phyloP scores from a whole-genome alignment of 1,140 invertebrate genomes.

The Orchestia grillus region DNA sequence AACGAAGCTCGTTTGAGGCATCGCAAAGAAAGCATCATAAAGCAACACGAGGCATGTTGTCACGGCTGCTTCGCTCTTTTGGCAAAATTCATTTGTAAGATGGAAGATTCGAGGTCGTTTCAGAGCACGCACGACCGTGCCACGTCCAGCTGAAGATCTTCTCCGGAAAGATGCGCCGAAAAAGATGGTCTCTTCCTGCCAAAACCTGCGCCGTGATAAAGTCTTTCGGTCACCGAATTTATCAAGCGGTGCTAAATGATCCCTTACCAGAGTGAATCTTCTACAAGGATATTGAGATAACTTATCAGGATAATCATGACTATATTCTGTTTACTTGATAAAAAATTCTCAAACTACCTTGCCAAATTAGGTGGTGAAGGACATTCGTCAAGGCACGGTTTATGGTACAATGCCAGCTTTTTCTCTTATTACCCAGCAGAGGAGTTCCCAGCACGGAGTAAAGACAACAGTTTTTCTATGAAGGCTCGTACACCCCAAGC shows the following conservation, averaged over 20 bases:
- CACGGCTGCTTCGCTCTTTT: not conserved
- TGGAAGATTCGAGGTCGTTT: not conserved
- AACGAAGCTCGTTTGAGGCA: not conserved
- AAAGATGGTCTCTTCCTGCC: not conserved
- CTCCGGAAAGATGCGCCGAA: not conserved
- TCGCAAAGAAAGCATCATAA: not conserved
- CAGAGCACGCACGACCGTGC: not conserved
- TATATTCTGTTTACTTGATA: not conserved
- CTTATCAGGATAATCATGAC: not conserved
- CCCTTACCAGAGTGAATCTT: not conserved
- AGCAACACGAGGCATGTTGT: not conserved
- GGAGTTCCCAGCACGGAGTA: not conserved
- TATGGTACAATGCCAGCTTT: not conserved
- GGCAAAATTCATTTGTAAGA: not conserved
- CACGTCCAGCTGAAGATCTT: not conserved
- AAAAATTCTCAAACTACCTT: not conserved
- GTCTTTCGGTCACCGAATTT: not conserved
- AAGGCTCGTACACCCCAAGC: not conserved
- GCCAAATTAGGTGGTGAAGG: not conserved
- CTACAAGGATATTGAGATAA: not conserved
- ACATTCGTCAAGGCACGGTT: not conserved
- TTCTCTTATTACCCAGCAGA: not conserved
- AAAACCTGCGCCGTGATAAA: not conserved
- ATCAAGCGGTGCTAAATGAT: not conserved
- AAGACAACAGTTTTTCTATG: not conserved